Evolutionary conservation across 2,113 vertebrate genomes (phyloP), one percentile per base, ranked within the genome.

Genomic region (Cavia porcellus): DNA sequence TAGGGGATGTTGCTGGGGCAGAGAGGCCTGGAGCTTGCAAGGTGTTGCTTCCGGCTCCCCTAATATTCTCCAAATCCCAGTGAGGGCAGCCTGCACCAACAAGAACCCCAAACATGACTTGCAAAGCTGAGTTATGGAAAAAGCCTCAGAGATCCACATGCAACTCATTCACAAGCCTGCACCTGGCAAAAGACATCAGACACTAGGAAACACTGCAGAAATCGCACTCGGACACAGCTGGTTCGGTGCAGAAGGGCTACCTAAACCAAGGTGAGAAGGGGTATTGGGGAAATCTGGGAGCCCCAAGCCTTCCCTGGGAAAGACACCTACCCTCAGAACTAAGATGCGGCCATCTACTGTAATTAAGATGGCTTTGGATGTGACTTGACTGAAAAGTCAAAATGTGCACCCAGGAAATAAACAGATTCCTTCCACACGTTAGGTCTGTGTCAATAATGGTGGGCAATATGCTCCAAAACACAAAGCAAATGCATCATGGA

Each of bases 181-280:
- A 32, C 30, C 91, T 92, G 42, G 38, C 79, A 25, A 25, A 96
- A 38, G 92, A 59, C 6, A 28, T 28, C 57, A 96, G 92, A 97
- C 15, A 89, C 28, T 57, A 77, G 77, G 11, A 0, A 42, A 82
- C 95, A 86, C 30, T 61, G 10, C n/a, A 97, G 96, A 92, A 95
- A 20, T 0, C 57, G 59, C 57, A 5, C 19, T n/a, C 19, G 92
- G 47, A 15, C 1, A 12, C 2, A 72, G 6, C 13, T 6, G 7
- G 38, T 17, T 38, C 59, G 70, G 86, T 85, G 80, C 38, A 80
- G 80, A 82, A 94, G 3, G 79, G 6, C 55, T 80, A 95, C 95
- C 93, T 55, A 0, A 89, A 92, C 92, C 88, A 89, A 91, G 42
- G 83, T 61, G 8, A 75, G 15, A 70, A 47, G 28, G 52, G 4